These are phyloP conservation scores for Poecile montanus DNA, from an alignment of 2,797 vertebrate species.

Conservation along the genomic window DNA sequence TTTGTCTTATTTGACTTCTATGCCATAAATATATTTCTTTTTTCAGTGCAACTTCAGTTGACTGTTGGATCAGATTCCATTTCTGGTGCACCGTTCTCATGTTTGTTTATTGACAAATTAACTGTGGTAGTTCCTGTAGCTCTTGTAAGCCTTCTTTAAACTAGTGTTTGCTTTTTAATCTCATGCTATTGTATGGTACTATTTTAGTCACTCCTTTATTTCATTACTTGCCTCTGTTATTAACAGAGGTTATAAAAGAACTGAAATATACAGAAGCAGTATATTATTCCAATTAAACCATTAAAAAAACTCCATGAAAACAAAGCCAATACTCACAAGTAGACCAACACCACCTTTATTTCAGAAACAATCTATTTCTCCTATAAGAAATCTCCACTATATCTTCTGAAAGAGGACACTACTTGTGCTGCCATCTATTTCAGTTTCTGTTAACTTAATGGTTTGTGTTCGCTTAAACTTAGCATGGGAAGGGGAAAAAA, in stretches of 20 bases:
- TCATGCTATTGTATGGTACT: background rate
- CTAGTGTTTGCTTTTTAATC: background rate
- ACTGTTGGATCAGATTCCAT: background rate
- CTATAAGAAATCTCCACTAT: background rate
- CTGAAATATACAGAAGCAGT: background rate
- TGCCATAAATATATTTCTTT: background rate
- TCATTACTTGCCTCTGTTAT: background rate
- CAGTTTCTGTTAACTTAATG: background rate
- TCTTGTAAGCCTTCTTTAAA: background rate
- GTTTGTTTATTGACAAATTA: background rate
- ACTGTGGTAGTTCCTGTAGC: background rate
- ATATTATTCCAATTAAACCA: background rate
- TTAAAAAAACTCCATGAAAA: background rate
- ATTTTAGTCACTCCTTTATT: background rate
- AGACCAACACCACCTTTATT: background rate
- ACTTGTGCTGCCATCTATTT: background rate
- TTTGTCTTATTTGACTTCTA: background rate
- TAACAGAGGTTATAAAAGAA: background rate
- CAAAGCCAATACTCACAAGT: background rate
- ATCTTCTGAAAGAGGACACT: background rate
- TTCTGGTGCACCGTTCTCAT: background rate
- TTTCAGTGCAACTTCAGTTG: background rate
- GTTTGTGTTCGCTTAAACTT: background rate
- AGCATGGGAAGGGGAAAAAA: rapidly evolving
- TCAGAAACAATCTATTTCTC: background rate